A percentile compares a stretch with the other conserved stretches of the same genome.
Conservation (phyloP, 2,888 invertebrate genomes). For the Didymodactylos carnosus region DNA sequence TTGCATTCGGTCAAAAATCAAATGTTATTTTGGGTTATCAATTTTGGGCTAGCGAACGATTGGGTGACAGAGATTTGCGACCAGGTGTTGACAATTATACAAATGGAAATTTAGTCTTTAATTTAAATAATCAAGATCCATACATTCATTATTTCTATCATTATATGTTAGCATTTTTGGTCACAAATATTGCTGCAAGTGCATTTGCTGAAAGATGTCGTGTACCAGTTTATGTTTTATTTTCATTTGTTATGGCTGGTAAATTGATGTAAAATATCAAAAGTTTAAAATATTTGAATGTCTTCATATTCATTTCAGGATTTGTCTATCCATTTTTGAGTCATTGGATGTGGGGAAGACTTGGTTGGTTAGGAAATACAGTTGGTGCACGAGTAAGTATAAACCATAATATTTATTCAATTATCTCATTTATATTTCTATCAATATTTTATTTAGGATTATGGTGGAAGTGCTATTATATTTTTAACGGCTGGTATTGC, state of each 20-base stretch:
- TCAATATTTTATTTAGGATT: conserved; percentile 30
- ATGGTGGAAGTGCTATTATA: conserved; percentile 40
- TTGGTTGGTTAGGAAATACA: background rate
- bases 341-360: background rate
- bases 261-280: background rate
- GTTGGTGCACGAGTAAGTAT: background rate
- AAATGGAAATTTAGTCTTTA: background rate
- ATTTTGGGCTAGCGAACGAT: background rate
- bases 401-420: background rate
- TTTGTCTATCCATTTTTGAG: background rate
- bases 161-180: background rate
- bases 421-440: background rate
- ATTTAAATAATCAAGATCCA: background rate
- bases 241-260: background rate
- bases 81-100: background rate
- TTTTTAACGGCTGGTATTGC: conserved; percentile 37
- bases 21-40: background rate
- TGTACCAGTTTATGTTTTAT: background rate
- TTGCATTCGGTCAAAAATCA: background rate
- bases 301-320: background rate
- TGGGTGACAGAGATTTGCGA: background rate
- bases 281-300: background rate
- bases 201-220: background rate
- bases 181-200: background rate
- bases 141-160: background rate